phyloP scores from a whole-genome alignment of 1,140 invertebrate genomes.

The Paraescarpia echinospica region DNA sequence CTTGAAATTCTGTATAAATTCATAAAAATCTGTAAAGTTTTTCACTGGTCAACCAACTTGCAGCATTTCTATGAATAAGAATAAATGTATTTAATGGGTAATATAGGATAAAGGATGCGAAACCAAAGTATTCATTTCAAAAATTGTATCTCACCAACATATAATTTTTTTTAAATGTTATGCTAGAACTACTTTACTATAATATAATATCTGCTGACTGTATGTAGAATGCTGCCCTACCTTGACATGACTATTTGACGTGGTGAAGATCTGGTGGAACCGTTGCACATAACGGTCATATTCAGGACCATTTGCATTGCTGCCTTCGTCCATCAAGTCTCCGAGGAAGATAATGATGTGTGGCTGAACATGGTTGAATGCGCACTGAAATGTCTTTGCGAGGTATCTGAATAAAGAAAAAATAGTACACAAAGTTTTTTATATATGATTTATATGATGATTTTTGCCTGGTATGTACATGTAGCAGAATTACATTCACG shows the following conservation, averaged over 20 bases:
- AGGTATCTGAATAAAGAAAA: constrained; percentile 73
- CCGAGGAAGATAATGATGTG: constrained; percentile 87
- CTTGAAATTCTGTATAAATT: no score
- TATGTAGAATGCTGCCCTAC: neutral
- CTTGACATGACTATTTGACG: neutral
- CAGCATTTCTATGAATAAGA: no score
- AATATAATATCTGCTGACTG: neutral
- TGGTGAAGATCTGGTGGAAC: constrained; percentile 47
- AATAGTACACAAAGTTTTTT: no score
- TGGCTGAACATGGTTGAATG: constrained; percentile 72
- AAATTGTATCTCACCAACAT: no score
- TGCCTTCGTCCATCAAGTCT: constrained; percentile 91
- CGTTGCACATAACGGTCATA: constrained; percentile 58
- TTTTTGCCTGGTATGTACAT: neutral
- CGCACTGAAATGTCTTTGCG: constrained; percentile 74
- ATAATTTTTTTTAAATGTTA: no score
- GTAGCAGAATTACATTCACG: neutral
- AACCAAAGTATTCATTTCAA: no score
- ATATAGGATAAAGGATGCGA: no score
- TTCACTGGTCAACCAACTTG: no score
- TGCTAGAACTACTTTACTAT: no score
- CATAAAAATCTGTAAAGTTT: no score
- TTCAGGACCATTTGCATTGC: constrained; percentile 69
- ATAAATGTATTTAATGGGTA: no score
- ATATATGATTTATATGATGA: neutral